Evolutionary conservation across 2,797 vertebrate genomes (phyloP).

Genomic region (Sebastes miniatus): DNA sequence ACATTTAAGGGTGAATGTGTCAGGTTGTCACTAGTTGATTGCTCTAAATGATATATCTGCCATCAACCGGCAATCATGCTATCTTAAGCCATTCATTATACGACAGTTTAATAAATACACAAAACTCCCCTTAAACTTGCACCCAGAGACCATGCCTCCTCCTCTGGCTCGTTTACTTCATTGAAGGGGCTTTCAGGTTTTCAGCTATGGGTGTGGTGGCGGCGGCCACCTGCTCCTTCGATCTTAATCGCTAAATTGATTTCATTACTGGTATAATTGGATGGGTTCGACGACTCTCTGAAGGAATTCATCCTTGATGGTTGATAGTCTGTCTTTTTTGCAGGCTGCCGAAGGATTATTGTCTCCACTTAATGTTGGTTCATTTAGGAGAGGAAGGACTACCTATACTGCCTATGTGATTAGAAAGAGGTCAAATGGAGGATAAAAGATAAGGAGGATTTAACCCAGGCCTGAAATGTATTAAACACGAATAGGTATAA

Average conservation of each 20-base stretch:
- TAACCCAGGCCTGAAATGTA: background rate
- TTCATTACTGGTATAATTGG: slow-evolving; percentile 65
- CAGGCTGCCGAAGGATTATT: slow-evolving; percentile 26
- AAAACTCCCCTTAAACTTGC: background rate
- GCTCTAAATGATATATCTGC: background rate
- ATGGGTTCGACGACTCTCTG: slow-evolving; percentile 51
- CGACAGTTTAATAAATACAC: background rate
- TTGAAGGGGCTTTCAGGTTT: slow-evolving; percentile 7
- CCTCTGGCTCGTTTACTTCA: slow-evolving; percentile 40
- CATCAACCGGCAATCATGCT: too few relatives aligned
- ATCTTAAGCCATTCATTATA: background rate
- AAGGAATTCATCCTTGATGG: slow-evolving; percentile 34
- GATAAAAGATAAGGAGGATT: background rate
- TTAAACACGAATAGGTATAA: background rate
- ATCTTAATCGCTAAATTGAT: slow-evolving; percentile 53
- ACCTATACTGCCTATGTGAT: background rate
- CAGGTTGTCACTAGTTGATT: background rate
- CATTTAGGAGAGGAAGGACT: background rate
- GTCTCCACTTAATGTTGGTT: slow-evolving; percentile 19
- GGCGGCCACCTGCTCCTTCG: slow-evolving; percentile 53
- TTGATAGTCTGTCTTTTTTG: slow-evolving; percentile 26
- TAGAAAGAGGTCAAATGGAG: background rate
- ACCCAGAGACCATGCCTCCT: background rate
- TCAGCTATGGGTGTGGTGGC: slow-evolving; percentile 29
- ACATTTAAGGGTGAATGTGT: background rate